Evolutionary conservation across 2,113 vertebrate genomes (phyloP).

Genomic region (Nannospalax galili): DNA sequence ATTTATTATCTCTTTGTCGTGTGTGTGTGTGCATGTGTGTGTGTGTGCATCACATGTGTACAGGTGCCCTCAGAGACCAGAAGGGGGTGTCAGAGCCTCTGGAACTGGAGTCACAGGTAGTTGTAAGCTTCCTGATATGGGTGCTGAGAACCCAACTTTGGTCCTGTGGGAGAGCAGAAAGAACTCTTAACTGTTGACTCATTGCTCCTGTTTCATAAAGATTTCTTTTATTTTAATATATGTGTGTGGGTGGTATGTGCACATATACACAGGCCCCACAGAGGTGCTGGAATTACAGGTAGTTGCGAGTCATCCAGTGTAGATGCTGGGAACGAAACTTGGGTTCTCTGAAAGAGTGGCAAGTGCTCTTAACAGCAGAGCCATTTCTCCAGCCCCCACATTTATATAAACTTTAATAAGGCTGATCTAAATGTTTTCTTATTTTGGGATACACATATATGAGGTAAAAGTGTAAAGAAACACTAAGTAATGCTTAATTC

Average conservation of each 20-base stretch:
- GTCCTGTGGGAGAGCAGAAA: background rate
- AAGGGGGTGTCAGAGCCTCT: background rate
- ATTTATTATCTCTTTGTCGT: too few species aligned
- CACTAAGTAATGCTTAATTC: background rate
- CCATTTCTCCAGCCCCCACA: background rate
- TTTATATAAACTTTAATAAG: conserved; percentile 20
- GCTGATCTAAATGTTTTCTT: conserved; percentile 20
- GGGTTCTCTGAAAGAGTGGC: too few species aligned
- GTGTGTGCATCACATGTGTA: background rate
- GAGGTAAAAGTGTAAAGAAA: conserved; percentile 29
- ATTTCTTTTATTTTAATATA: background rate
- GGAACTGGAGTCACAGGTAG: background rate
- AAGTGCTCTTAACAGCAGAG: too few species aligned
- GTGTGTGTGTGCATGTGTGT: background rate
- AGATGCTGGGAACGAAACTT: background rate
- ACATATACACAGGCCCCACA: background rate
- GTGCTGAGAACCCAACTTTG: background rate
- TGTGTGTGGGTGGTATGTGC: background rate
- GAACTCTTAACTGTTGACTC: background rate
- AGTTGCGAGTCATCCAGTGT: too few species aligned
- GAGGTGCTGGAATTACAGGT: background rate
- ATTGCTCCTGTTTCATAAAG: background rate
- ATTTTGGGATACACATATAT: background rate
- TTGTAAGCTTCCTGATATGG: background rate
- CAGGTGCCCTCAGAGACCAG: background rate